Evolutionary conservation across 1,140 invertebrate species (phyloP).

Genomic region (Hydropsyche tenuis): DNA sequence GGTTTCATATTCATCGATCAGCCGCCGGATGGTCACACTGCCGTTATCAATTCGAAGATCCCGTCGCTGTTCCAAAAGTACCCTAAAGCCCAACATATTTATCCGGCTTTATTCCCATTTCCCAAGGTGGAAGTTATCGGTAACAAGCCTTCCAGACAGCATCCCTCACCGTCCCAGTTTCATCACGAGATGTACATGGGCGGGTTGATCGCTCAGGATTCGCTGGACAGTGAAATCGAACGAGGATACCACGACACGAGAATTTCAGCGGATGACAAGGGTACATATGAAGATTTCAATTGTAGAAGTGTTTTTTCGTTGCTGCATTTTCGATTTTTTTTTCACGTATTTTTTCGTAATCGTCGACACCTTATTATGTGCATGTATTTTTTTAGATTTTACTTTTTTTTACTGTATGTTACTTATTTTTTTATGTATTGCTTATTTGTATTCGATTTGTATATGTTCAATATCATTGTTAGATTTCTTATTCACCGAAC

Average conservation of each 20-base stretch:
- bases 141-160: slow-evolving; percentile 49
- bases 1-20: slow-evolving; percentile 50
- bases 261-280: slow-evolving; percentile 45
- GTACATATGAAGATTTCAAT: slow-evolving; percentile 37
- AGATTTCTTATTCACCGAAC: not conserved
- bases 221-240: slow-evolving; percentile 45
- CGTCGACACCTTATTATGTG: not conserved
- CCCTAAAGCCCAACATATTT: slow-evolving; percentile 76
- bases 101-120: slow-evolving; percentile 68
- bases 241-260: slow-evolving; percentile 42
- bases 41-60: slow-evolving; percentile 60
- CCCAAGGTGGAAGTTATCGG: slow-evolving; percentile 55
- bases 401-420: not conserved
- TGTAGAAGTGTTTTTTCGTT: slow-evolving; percentile 26
- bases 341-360: slow-evolving; percentile 26
- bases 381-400: not conserved
- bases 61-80: slow-evolving; percentile 76
- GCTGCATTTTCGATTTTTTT: slow-evolving; percentile 27
- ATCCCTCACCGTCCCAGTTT: slow-evolving; percentile 47
- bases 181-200: slow-evolving; percentile 44
- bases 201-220: slow-evolving; percentile 42
- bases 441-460: not conserved
- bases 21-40: slow-evolving; percentile 46
- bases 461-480: not conserved
- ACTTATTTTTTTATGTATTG: slow-evolving; percentile 6